A percentile compares a stretch with the other conserved stretches of the same genome.
phyloP scores from a whole-genome alignment of 2,888 invertebrate species.

The Caenorhabditis sp. region DNA sequence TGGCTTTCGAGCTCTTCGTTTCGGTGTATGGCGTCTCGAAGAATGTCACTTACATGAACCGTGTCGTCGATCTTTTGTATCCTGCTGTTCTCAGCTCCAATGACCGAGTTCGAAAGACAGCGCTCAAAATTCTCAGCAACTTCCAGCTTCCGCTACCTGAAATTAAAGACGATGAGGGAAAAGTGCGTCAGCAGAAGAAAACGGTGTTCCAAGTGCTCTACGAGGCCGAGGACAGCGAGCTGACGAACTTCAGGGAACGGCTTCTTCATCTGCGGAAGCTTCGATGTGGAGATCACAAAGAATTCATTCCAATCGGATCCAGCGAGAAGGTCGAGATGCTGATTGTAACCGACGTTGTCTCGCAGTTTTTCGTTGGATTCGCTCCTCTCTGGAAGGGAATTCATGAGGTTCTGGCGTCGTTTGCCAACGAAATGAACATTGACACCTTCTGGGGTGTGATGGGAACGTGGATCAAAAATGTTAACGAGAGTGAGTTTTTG shows the following conservation, averaged over 20 bases:
- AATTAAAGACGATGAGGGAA: constrained; percentile 57
- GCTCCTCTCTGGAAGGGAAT: constrained; percentile 93
- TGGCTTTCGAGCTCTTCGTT: constrained; percentile 54
- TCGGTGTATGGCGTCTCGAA: constrained; percentile 46
- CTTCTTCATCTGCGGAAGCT: constrained; percentile 85
- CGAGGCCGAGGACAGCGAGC: constrained; percentile 88
- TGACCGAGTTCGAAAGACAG: constrained; percentile 57
- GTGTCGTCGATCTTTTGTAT: constrained; percentile 45
- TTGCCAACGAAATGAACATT: constrained; percentile 85
- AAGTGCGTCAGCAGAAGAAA: constrained; percentile 30
- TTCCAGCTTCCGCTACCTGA: constrained; percentile 63
- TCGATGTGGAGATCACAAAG: constrained; percentile 60
- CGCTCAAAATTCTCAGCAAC: constrained; percentile 66
- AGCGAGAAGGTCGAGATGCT: constrained; percentile 62
- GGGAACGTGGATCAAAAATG: constrained; percentile 66
- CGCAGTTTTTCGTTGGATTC: constrained; percentile 91
- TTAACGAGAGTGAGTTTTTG: constrained; percentile 84
- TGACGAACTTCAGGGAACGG: constrained; percentile 91
- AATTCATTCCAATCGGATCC: constrained; percentile 63
- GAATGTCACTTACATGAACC: constrained; percentile 53
- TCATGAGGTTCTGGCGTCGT: constrained; percentile 88
- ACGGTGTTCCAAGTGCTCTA: constrained; percentile 74
- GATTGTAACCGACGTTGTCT: constrained; percentile 90
- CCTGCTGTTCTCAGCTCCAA: constrained; percentile 61
- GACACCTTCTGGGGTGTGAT: constrained; percentile 84